Conservation (phyloP, 1,140 invertebrate genomes). For the Diorhabda carinulata region DNA sequence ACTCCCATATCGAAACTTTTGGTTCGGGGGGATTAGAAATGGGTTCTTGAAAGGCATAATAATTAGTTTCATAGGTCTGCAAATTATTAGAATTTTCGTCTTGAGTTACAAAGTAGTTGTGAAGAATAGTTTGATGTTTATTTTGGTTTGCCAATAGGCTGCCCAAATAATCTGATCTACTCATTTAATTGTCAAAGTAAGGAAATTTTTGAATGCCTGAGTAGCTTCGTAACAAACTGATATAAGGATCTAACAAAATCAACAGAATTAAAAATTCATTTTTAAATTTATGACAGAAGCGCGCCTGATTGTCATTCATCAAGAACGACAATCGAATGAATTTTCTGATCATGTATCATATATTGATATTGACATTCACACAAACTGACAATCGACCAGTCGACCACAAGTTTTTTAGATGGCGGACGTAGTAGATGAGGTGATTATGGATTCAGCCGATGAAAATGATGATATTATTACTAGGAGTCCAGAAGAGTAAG, state of each 20-base stretch:
- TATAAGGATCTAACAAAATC: too few relatives aligned
- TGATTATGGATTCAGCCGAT: conserved; percentile 38
- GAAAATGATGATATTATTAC: conserved; percentile 43
- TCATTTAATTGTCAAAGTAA: not conserved
- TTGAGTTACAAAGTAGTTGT: not conserved
- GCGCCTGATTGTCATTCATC: not conserved
- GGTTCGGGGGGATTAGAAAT: conserved; percentile 16
- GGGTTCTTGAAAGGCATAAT: conserved; percentile 21
- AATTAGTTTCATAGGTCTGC: conserved; percentile 8
- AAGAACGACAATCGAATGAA: not conserved
- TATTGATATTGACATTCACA: not conserved
- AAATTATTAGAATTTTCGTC: not conserved
- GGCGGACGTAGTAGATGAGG: conserved; percentile 41
- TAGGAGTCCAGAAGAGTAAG: conserved; percentile 42
- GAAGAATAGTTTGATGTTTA: conserved; percentile 1
- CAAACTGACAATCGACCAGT: not conserved
- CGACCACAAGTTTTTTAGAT: conserved; percentile 30
- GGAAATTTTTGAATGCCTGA: too few relatives aligned
- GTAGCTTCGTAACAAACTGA: too few relatives aligned
- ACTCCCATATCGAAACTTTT: conserved; percentile 33
- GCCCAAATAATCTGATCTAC: not conserved
- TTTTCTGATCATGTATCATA: not conserved
- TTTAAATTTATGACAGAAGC: too few relatives aligned
- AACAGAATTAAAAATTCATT: too few relatives aligned
- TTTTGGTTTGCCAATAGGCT: not conserved